Percentiles rank a stretch among this genome's conserved stretches.
These are phyloP conservation scores for Perodicticus potto DNA, from an alignment of 2,797 vertebrate genomes.

Conservation along the genomic window DNA sequence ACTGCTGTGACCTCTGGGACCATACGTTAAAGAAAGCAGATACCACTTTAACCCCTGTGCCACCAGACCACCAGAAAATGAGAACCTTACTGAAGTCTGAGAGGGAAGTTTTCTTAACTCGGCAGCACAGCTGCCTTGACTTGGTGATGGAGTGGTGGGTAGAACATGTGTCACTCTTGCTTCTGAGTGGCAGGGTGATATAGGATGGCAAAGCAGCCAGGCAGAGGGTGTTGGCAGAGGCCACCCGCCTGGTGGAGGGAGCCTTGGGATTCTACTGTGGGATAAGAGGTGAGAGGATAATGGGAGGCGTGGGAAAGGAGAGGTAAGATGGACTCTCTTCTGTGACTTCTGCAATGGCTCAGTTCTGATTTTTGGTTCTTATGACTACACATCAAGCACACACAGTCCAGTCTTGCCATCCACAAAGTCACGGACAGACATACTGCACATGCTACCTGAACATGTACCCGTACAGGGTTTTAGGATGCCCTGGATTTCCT, in stretches of 20 bases:
- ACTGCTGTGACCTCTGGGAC: constrained; percentile 9
- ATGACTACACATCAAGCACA: not conserved
- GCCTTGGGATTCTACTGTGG: constrained; percentile 12
- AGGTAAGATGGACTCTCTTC: not conserved
- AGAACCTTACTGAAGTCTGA: constrained; percentile 37
- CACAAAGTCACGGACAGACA: not conserved
- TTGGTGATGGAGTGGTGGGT: constrained; percentile 66
- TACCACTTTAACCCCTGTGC: not conserved
- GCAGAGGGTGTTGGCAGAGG: constrained; percentile 44
- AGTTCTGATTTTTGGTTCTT: constrained; percentile 21
- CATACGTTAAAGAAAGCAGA: constrained; percentile 2
- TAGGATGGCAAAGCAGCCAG: constrained; percentile 53
- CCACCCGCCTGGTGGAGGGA: constrained; percentile 37
- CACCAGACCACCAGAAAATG: not conserved
- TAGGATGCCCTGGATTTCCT: constrained; percentile 36
- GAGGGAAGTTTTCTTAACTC: constrained; percentile 43
- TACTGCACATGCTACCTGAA: not conserved
- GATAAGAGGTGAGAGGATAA: constrained; percentile 35
- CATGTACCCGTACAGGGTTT: not conserved
- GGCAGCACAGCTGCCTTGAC: constrained; percentile 66
- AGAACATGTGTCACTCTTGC: constrained; percentile 66
- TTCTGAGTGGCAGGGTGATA: constrained; percentile 65
- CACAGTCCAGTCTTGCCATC: not conserved
- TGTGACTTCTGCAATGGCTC: constrained; percentile 9
- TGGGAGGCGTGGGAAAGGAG: constrained; percentile 15